Percentiles rank a stretch among this genome's conserved stretches.
Evolutionary conservation across 1,140 invertebrate genomes (phyloP).

Genomic region (Argopecten irradians): DNA sequence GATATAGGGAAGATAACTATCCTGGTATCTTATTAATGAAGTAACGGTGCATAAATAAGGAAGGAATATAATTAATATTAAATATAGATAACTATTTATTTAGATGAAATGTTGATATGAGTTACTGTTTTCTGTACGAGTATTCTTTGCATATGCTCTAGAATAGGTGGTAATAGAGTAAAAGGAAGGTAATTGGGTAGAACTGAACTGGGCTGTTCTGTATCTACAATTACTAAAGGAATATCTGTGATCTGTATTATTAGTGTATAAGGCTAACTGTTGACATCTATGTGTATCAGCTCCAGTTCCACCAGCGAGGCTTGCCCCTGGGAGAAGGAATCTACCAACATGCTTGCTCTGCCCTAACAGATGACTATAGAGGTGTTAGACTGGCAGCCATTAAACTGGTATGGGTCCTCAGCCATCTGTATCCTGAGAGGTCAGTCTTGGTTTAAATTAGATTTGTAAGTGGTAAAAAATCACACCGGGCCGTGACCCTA

Average conservation of each 20-base stretch:
- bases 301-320: conserved; percentile 86
- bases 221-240: not conserved
- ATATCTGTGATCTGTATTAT: not conserved
- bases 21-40: no score
- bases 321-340: conserved; percentile 86
- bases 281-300: conserved; percentile 73
- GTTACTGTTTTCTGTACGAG: no score
- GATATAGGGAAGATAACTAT: no score
- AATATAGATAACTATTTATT: no score
- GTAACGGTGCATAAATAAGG: no score
- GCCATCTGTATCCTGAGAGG: conserved; percentile 92
- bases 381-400: conserved; percentile 91
- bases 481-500: not conserved
- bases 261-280: no score
- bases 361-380: conserved; percentile 95
- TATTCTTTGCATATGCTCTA: no score
- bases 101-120: no score
- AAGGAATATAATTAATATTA: no score
- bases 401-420: conserved; percentile 90
- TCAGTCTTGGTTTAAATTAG: conserved; percentile 76
- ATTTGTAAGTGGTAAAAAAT: not conserved
- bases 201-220: not conserved
- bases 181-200: not conserved
- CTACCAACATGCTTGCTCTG: conserved; percentile 88
- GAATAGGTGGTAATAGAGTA: no score